Conservation (phyloP, 2,113 vertebrate species). For the Anser cygnoides region DNA sequence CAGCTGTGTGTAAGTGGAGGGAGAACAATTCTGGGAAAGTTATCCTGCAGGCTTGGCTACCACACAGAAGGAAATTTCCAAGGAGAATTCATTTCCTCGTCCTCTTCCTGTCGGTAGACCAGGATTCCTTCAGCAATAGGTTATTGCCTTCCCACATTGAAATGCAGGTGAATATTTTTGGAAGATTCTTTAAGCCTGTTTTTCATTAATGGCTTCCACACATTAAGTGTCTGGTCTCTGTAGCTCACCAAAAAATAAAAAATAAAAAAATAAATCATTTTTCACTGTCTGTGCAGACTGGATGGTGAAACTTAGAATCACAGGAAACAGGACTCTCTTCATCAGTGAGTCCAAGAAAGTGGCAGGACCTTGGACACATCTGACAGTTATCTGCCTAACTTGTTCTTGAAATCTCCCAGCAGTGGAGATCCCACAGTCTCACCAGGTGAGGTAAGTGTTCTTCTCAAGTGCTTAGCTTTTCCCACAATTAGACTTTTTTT, state of each 20-base stretch:
- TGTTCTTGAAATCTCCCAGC: neutral
- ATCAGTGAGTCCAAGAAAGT: neutral
- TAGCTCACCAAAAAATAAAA: neutral
- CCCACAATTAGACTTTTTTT: neutral
- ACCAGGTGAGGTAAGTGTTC: slow-evolving; percentile 5
- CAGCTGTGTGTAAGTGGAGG: neutral
- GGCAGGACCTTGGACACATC: neutral
- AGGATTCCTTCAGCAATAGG: neutral
- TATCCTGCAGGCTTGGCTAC: neutral
- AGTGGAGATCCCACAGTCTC: neutral
- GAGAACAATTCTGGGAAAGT: slow-evolving; percentile 16
- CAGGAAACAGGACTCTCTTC: neutral
- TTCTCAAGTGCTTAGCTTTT: slow-evolving; percentile 28
- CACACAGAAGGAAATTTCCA: slow-evolving; percentile 26
- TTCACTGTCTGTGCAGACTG: neutral
- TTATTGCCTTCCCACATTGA: neutral
- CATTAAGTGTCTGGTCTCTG: neutral
- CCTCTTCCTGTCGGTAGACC: neutral
- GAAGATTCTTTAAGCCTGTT: neutral
- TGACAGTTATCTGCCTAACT: neutral
- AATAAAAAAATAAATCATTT: neutral
- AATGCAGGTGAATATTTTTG: neutral
- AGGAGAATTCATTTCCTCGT: neutral
- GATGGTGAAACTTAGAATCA: neutral
- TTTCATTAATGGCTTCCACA: neutral